Conservation (phyloP, 2,797 vertebrate species). For the Lagodon rhomboides region DNA sequence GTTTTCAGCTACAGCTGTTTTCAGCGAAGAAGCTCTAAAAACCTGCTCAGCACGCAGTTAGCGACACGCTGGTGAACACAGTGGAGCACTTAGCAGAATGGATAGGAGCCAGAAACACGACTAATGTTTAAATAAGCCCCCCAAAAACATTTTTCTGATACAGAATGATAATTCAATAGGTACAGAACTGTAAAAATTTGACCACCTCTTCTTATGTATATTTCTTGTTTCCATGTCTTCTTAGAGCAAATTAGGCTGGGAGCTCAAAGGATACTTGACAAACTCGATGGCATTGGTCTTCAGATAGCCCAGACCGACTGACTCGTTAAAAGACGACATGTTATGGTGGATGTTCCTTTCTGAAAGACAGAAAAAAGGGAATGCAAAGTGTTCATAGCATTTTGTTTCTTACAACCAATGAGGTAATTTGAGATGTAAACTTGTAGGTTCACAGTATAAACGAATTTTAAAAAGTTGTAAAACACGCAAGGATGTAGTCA, state of each 20-base stretch:
- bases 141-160: neutral
- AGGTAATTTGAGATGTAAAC: neutral
- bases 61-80: neutral
- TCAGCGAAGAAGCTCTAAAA: neutral
- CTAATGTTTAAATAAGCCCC: neutral
- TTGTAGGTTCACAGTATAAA: neutral
- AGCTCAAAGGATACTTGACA: conserved; percentile 97
- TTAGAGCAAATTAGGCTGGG: neutral
- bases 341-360: conserved; percentile 97
- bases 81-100: neutral
- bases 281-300: conserved; percentile 99
- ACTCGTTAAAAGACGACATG: conserved; percentile 99
- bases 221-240: neutral
- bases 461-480: neutral
- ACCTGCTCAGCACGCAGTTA: neutral
- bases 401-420: neutral
- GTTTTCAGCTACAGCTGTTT: neutral
- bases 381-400: neutral
- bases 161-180: neutral
- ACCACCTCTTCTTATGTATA: neutral
- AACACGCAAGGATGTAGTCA: neutral
- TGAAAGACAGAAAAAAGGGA: conserved; percentile 63
- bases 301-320: conserved; percentile 96
- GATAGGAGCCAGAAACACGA: too few relatives aligned
- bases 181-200: neutral